Conservation (phyloP, 2,888 invertebrate genomes). For the Strigamia maritima region DNA sequence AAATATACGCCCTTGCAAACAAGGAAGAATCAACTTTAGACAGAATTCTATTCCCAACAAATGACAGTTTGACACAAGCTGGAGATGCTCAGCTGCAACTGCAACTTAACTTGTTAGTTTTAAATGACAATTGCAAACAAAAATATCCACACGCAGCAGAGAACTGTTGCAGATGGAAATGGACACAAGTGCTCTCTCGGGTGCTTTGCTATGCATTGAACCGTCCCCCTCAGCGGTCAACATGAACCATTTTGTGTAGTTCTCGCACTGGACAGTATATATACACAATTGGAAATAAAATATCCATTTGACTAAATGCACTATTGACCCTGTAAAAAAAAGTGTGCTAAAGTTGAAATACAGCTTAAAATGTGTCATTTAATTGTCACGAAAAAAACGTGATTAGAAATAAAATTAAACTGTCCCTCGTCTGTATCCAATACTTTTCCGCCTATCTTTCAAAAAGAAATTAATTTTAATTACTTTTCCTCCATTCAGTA, state of each 20-base stretch:
- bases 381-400: not conserved
- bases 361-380: not conserved
- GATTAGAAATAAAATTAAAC: not conserved
- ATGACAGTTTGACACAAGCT: conserved; percentile 20
- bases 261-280: not conserved
- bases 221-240: not conserved
- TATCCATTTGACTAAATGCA: conserved; percentile 6
- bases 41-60: not conserved
- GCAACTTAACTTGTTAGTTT: conserved; percentile 13
- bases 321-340: not conserved
- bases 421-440: not conserved
- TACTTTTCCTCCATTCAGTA: too few species aligned
- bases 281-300: not conserved
- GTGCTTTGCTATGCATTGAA: conserved; percentile 17
- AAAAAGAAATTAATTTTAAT: too few species aligned
- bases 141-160: not conserved
- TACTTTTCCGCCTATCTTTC: not conserved
- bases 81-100: conserved; percentile 4
- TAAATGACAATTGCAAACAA: conserved; percentile 25
- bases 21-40: not conserved
- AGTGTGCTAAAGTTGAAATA: not conserved
- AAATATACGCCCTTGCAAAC: not conserved
- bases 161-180: conserved; percentile 1
- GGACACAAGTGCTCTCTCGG: conserved; percentile 13
- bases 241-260: not conserved